Base-by-base conservation (phyloP, 2,113 vertebrate species). In the Larimichthys crocea region DNA sequence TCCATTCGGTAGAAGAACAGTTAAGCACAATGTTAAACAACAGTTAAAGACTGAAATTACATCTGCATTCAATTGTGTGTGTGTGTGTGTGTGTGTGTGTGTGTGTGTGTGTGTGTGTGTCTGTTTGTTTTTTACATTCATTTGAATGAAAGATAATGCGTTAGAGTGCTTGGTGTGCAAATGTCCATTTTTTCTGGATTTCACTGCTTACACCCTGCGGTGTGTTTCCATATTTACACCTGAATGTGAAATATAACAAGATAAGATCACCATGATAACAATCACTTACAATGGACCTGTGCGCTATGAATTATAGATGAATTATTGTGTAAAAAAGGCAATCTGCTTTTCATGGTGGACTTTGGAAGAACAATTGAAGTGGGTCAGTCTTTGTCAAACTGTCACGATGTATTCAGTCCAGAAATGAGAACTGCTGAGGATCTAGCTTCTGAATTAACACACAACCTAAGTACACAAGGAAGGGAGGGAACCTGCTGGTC, bases 301-400 rank as follows among this genome's bases (percentile, higher is more conserved):
- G 55, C 16, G 2, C 52, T 2, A 22, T 35, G 42, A 44, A 40
- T 70, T 56, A 40, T 80, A 10, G 59, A 12, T 48, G 9, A 40
- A 14, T 20, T 5, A 3, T 24, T 35, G 24, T 67, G 75, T 31
- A 53, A 55, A 64, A 24, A 44, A 66, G 44, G 42, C 29, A 55
- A 60, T 65, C 16, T 63, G 63, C 11, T 26, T 68, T 44, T 50
- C 44, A 46, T 42, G 29, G 17, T 7, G 22, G 6, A 12, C 16
- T 65, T 50, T 29, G 17, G 22, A 56, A 16, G 50, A 80, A 10
- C 62, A 12, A 11, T 22, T 70, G 35, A 79, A 79, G 79, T 48
- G n/a, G 31, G 31, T 10, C 42, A 16, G 8, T 29, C 15, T 2
- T 49, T 52, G 59, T 59, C 4, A 10, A 49, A 24, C 17, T 0